These are phyloP conservation scores for Hipposideros armiger DNA, from an alignment of 2,113 vertebrate species.

Conservation along the genomic window DNA sequence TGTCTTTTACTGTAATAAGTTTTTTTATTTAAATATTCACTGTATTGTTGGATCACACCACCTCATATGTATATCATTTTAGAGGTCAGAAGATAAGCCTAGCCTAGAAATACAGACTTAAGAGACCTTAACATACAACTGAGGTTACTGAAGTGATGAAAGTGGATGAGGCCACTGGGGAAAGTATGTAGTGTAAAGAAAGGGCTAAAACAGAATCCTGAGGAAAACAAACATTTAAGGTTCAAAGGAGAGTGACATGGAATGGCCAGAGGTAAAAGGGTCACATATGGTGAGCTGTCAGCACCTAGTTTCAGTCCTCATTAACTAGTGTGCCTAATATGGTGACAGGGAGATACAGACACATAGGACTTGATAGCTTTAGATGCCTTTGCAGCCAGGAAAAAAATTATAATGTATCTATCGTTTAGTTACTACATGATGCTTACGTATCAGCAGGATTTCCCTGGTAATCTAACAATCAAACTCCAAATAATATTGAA, in stretches of 20 bases:
- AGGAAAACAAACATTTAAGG: background rate
- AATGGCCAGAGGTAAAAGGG: background rate
- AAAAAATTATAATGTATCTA: background rate
- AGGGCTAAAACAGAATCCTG: background rate
- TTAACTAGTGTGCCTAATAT: background rate
- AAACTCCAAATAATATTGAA: constrained; percentile 13
- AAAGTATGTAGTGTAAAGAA: background rate
- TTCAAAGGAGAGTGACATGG: background rate
- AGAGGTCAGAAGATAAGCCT: background rate
- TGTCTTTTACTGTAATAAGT: no score
- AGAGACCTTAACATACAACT: background rate
- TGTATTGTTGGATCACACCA: no score
- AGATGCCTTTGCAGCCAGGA: background rate
- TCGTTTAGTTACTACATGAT: background rate
- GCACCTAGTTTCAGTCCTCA: background rate
- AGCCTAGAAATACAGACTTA: background rate
- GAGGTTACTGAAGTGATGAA: background rate
- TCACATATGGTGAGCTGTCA: background rate
- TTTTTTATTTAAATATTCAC: no score
- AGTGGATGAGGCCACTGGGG: background rate
- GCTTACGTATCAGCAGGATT: background rate
- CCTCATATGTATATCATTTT: background rate
- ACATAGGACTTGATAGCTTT: background rate
- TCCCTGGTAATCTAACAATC: background rate
- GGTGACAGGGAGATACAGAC: background rate